Conservation (phyloP, 2,113 vertebrate genomes). For the Python bivittatus region DNA sequence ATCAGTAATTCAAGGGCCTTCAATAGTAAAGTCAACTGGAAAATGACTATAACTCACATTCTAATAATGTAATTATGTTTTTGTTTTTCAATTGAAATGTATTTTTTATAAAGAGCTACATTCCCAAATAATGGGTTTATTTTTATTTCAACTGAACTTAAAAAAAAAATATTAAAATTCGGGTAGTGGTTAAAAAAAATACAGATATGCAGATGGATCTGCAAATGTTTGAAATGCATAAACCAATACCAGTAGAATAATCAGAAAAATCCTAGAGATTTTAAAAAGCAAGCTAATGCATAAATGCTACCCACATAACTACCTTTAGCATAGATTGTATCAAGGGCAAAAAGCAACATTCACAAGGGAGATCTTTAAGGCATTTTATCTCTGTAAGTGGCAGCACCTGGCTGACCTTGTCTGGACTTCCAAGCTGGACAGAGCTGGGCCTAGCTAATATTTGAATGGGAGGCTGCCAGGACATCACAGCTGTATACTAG, state of each 20-base stretch:
- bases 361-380: background rate
- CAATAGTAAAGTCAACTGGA: background rate
- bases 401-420: background rate
- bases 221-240: background rate
- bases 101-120: background rate
- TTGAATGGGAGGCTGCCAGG: too few relatives aligned
- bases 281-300: background rate
- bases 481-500: too few relatives aligned
- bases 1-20: background rate
- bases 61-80: background rate
- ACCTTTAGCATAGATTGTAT: background rate
- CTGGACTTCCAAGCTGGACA: background rate
- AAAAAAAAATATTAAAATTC: background rate
- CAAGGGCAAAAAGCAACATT: background rate
- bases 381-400: background rate
- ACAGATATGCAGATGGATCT: background rate
- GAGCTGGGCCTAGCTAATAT: too few relatives aligned
- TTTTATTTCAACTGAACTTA: background rate
- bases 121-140: background rate
- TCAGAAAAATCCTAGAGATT: background rate
- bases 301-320: background rate
- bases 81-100: background rate
- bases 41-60: background rate
- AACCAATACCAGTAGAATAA: background rate
- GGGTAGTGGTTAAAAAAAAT: background rate